Evolutionary conservation across 2,888 invertebrate genomes (phyloP).

Genomic region (Eristalis tenax): DNA sequence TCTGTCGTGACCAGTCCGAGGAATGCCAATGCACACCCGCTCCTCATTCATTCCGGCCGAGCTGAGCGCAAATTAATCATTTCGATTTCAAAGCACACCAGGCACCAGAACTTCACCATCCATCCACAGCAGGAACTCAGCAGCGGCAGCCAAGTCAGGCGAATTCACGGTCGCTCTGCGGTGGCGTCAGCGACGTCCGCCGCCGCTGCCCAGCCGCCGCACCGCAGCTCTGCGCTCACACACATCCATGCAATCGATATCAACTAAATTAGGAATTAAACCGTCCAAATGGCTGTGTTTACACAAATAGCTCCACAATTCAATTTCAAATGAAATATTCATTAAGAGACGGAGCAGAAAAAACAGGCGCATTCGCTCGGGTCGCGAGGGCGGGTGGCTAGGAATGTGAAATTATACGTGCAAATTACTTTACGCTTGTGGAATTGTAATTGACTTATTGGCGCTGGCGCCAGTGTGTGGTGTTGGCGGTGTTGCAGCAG

Average conservation of each 20-base stretch:
- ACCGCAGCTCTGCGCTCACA: background rate
- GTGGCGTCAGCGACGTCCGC: conserved; percentile 5
- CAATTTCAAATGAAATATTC: conserved; percentile 60
- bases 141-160: background rate
- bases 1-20: conserved; percentile 67
- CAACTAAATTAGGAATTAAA: conserved; percentile 65
- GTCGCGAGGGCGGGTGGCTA: background rate
- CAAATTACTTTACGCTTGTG: conserved; percentile 66
- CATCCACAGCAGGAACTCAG: background rate
- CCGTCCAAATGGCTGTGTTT: conserved; percentile 62
- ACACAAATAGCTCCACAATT: conserved; percentile 57
- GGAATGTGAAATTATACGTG: conserved; percentile 46
- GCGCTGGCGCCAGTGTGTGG: conserved; percentile 21
- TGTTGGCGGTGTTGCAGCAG: conserved; percentile 19
- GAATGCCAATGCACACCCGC: conserved; percentile 55
- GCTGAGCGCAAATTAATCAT: conserved; percentile 59
- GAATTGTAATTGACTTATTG: conserved; percentile 70
- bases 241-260: conserved; percentile 55
- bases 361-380: background rate
- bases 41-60: conserved; percentile 34
- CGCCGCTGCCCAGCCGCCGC: background rate
- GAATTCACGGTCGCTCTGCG: conserved; percentile 30
- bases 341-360: conserved; percentile 4
- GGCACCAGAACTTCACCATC: background rate
- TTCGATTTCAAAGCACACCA: conserved; percentile 53